Evolutionary conservation across 92 coral and sea anemone genomes (phyloP), one percentile per base, ranked within the genome.

Genomic region (Porites cylindrica): DNA sequence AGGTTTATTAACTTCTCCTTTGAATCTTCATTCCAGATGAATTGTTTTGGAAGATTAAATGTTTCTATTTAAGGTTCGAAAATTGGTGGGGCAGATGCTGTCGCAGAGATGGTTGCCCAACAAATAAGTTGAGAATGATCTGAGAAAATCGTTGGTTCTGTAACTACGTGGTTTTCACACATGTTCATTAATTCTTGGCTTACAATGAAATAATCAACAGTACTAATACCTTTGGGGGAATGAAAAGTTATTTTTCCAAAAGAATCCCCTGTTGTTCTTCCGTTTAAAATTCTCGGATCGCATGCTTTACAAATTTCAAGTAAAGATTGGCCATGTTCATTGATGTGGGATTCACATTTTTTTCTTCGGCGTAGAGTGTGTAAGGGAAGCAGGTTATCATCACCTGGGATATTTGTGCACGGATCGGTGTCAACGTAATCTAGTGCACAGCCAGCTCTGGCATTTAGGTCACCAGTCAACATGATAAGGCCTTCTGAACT

Each of bases 211-310:
- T 82, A 83, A 26, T 82, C 88, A 8, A 64, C 75, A 19, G 64
- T 60, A 20, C 84, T 82, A 53, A 67, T 59, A 10, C 88, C 85
- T 63, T 68, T 69, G 16, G 72, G n/a, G 20, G 88, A 84, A 59
- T 77, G 84, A 67, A 20, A 88, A 19, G 84, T 88, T 75, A 66
- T 77, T 76, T 66, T 82, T 4, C 88, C 84, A 53, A 88, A 75
- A 51, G 91, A 88, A 67, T 82, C 88, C 2, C 84, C 92, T 13
- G 32, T 29, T 29, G 32, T 29, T 29, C 32, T 29, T 29, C 3
- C 32, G 32, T 29, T 29, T 29, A 29, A 19, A 1, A 78, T 89
- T 59, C 85, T 76, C 51, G 83, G 64, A 79, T 86, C 90, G 32
- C 83, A 32, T 38, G 73, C 38, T 71, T 86, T 78, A 60, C 85